A percentile compares a stretch with the other conserved stretches of the same genome.
phyloP scores from a whole-genome alignment of 2,888 invertebrate genomes.

The Salpingus planirostris region DNA sequence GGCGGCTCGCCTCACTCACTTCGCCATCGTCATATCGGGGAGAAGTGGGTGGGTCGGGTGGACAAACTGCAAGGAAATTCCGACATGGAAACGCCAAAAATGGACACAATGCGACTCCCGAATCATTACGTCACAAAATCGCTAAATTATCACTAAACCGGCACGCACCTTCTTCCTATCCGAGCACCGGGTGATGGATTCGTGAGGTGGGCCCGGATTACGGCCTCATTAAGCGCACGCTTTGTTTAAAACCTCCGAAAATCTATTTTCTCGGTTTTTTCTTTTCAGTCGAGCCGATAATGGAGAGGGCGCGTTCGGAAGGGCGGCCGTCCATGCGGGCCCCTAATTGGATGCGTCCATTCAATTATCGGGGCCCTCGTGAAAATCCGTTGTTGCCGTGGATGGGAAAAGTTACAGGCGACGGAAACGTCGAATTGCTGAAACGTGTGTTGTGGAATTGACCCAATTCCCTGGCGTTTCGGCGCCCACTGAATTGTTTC shows the following conservation, averaged over 20 bases:
- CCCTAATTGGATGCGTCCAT: slow-evolving; percentile 12
- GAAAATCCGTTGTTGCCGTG: no score
- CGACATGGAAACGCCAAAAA: slow-evolving; percentile 18
- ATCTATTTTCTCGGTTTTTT: no score
- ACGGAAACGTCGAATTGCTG: slow-evolving; percentile 13
- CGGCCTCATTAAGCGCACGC: no score
- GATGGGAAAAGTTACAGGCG: slow-evolving; percentile 4
- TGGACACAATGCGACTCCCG: slow-evolving; percentile 15
- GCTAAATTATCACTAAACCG: no score
- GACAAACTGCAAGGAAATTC: slow-evolving; percentile 17
- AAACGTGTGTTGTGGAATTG: slow-evolving; percentile 14
- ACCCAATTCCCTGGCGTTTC: slow-evolving; percentile 12
- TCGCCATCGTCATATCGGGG: no score
- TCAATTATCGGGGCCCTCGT: slow-evolving; percentile 11
- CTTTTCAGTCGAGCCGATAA: no score
- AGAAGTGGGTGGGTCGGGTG: slow-evolving; percentile 16
- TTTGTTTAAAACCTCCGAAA: no score
- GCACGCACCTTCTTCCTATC: no score
- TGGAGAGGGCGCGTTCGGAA: no score
- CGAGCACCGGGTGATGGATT: no score
- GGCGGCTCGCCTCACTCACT: slow-evolving; percentile 11
- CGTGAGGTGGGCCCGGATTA: no score
- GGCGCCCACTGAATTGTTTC: slow-evolving; percentile 15
- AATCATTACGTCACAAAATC: slow-evolving; percentile 4
- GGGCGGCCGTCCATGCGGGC: no score